Conservation (phyloP, 2,797 vertebrate species). For the Takifugu ocellatus region DNA sequence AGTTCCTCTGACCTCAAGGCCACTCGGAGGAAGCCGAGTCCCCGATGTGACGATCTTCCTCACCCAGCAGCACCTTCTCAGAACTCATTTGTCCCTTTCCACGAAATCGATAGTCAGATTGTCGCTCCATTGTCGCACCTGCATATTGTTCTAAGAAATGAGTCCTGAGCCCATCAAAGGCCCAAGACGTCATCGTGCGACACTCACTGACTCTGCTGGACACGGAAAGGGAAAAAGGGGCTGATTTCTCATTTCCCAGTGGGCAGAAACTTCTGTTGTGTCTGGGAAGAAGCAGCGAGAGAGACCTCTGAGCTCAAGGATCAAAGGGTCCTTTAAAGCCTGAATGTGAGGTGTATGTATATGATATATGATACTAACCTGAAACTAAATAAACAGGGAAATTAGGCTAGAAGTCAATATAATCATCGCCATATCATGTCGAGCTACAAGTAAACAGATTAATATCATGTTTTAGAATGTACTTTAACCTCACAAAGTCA, state of each 20-base stretch:
- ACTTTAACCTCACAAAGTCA: too few species aligned
- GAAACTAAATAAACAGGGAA: too few species aligned
- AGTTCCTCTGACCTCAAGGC: conserved; percentile 24
- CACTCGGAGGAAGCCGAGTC: conserved; percentile 29
- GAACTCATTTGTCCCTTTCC: conserved; percentile 34
- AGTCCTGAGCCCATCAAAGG: conserved; percentile 55
- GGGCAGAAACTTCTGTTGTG: conserved; percentile 12
- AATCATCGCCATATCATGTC: too few species aligned
- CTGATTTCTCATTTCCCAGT: conserved; percentile 41
- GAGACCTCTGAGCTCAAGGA: conserved; percentile 13
- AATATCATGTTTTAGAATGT: too few species aligned
- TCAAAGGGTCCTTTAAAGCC: neutral
- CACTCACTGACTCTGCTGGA: conserved; percentile 28
- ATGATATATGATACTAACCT: too few species aligned
- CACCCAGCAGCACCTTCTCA: conserved; percentile 21
- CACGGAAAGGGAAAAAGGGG: conserved; percentile 60
- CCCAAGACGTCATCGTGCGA: conserved; percentile 27
- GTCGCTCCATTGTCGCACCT: conserved; percentile 17
- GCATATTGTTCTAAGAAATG: conserved; percentile 47
- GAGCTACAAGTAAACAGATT: too few species aligned
- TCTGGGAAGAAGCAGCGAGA: conserved; percentile 7
- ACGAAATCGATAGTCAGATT: conserved; percentile 15
- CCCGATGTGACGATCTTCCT: conserved; percentile 34
- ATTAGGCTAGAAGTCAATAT: too few species aligned
- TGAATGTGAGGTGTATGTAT: too few species aligned